These are phyloP conservation scores for Capreolus pygargus DNA, from an alignment of 2,113 vertebrate genomes.

Conservation along the genomic window DNA sequence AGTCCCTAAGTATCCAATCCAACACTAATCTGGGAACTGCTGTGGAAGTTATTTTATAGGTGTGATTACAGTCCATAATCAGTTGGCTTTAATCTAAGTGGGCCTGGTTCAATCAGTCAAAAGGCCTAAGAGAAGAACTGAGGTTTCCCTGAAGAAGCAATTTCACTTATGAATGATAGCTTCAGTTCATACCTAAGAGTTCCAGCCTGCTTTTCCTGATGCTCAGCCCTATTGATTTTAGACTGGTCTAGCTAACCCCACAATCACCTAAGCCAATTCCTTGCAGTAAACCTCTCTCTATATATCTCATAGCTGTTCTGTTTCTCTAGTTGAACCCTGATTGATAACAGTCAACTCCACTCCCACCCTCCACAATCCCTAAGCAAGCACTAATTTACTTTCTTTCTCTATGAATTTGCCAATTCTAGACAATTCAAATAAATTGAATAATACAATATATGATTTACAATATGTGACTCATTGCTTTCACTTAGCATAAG, in stretches of 20 bases:
- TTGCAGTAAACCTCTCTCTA: background rate
- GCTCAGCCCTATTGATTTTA: background rate
- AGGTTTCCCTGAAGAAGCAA: background rate
- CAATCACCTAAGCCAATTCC: background rate
- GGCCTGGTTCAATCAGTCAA: background rate
- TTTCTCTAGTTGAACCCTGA: background rate
- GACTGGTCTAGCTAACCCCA: background rate
- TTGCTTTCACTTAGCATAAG: slow-evolving; percentile 17
- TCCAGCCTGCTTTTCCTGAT: background rate
- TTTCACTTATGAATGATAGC: background rate
- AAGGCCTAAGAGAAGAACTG: background rate
- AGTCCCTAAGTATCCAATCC: background rate
- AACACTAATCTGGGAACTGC: background rate
- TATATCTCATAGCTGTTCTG: background rate
- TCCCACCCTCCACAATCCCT: background rate
- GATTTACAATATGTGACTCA: background rate
- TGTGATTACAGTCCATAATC: background rate
- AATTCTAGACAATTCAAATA: background rate
- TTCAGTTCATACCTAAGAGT: background rate
- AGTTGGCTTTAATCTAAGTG: background rate
- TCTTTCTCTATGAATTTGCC: background rate
- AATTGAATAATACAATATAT: background rate
- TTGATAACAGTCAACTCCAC: background rate
- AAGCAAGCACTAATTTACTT: background rate
- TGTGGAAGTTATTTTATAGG: background rate